Percentiles rank a stretch among this genome's conserved stretches.
Evolutionary conservation across 1,140 invertebrate species (phyloP).

Genomic region (Maniola jurtina): DNA sequence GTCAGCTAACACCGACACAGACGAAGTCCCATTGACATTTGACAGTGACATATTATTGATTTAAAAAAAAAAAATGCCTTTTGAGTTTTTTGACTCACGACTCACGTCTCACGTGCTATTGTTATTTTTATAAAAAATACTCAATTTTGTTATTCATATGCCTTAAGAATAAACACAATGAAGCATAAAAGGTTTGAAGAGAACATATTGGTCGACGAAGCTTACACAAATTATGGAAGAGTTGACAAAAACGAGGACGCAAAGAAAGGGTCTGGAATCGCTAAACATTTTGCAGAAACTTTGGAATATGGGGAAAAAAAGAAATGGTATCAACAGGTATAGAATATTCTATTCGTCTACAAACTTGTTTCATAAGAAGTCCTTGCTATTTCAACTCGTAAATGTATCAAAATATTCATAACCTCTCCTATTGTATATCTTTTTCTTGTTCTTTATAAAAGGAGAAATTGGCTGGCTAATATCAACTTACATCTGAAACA

Average conservation of each 20-base stretch:
- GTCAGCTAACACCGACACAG: too few relatives aligned
- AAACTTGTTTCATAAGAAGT: background rate
- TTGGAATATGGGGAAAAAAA: conserved; percentile 71
- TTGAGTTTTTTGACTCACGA: too few relatives aligned
- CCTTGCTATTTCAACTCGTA: too few relatives aligned
- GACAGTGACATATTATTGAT: background rate
- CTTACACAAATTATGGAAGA: conserved; percentile 66
- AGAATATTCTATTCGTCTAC: background rate
- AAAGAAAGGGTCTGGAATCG: conserved; percentile 69
- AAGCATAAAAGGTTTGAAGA: conserved; percentile 77
- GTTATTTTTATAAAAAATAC: conserved; percentile 11
- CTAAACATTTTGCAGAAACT: conserved; percentile 70
- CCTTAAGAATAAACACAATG: conserved; percentile 48
- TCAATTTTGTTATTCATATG: background rate
- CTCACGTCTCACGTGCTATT: conserved; percentile 28
- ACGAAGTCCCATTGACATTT: too few relatives aligned
- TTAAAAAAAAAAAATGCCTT: background rate
- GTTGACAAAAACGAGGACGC: conserved; percentile 66
- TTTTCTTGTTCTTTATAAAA: too few relatives aligned
- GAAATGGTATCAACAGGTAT: conserved; percentile 76
- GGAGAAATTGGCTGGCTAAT: too few relatives aligned
- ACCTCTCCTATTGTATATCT: too few relatives aligned
- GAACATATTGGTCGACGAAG: conserved; percentile 72
- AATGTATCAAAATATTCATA: too few relatives aligned
- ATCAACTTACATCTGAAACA: too few relatives aligned